Base-by-base conservation (phyloP, 2,888 invertebrate genomes). In the Nemapogon koenigi region DNA sequence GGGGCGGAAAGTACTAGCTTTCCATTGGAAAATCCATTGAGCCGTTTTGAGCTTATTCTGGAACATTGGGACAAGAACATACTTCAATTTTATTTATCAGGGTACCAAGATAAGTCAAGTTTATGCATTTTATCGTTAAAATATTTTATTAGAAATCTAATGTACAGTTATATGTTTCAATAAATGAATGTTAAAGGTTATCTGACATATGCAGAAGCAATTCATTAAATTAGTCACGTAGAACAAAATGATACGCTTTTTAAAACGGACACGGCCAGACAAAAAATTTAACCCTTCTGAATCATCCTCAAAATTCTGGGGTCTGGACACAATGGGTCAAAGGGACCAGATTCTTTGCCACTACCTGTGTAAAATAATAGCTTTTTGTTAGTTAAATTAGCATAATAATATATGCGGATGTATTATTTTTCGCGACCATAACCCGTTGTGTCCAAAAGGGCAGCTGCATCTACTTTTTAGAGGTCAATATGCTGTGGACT, bases 301-400 rank as follows among this genome's bases (percentile, higher is more conserved):
- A 13, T 16, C 22, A 11, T 18, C 10, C 22, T 22, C 22, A 22
- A 22, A n/a, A 22, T 8, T 33, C 18, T 11, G 31, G 59, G 63
- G 62, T 55, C 49, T 55, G 48, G 40, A 25, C 41, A 58, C 58
- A 59, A 49, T 51, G 51, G 44, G 55, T 53, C 59, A 33, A 33
- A 3, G 17, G 10, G 2, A 29, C 29, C 29, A 63, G 69, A 51
- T 48, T 32, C 28, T 39, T 35, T 47, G 46, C 46, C 44, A 43
- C 40, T 70, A 73, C 75, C 75, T 75, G 75, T 59, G 64, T 45
- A 37, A 54, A 69, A 75, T 71, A 73, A 75, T 69, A 60, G 64
- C 58, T 50, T 59, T 57, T 33, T 52, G 57, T 55, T 33, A 49
- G 51, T 44, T 32, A 47, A 52, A 76, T 78, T 78, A 58, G 62